phyloP scores from a whole-genome alignment of 2,113 vertebrate genomes.

The Cephalopholis sonnerati region DNA sequence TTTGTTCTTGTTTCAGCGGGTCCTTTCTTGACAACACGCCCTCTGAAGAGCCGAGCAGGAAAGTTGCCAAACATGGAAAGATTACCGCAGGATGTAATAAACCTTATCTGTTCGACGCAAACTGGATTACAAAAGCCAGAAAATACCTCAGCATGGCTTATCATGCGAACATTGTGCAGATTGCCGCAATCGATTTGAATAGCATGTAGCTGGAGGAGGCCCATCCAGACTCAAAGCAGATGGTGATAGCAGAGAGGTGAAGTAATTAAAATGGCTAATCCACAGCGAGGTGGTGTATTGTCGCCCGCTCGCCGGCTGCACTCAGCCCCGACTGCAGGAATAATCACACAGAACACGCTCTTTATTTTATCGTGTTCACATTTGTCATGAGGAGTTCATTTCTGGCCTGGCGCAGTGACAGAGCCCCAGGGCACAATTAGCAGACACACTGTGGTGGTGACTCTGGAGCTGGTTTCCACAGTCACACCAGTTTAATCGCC shows the following conservation, averaged over 20 bases:
- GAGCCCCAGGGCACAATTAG: constrained; percentile 30
- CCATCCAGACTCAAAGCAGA: constrained; percentile 65
- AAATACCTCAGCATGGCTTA: constrained; percentile 60
- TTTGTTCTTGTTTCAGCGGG: constrained; percentile 17
- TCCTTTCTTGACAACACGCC: constrained; percentile 12
- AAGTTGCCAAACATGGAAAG: constrained; percentile 48
- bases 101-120: constrained; percentile 66
- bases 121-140: constrained; percentile 73
- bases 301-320: constrained; percentile 31
- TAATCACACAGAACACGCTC: neutral
- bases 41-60: constrained; percentile 14
- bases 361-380: neutral
- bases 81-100: constrained; percentile 65
- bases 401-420: constrained; percentile 18
- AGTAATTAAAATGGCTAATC: constrained; percentile 80
- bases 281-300: constrained; percentile 56
- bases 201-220: constrained; percentile 69
- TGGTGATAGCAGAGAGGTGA: constrained; percentile 71
- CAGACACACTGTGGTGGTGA: constrained; percentile 30
- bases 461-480: constrained; percentile 19
- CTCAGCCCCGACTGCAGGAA: neutral
- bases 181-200: constrained; percentile 67
- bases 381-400: constrained; percentile 40
- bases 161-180: constrained; percentile 68
- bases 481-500: constrained; percentile 31